A percentile compares a stretch with the other conserved stretches of the same genome.
Evolutionary conservation across 64 coral and sea anemone genomes (phyloP).

Genomic region (Acropora tenuis): DNA sequence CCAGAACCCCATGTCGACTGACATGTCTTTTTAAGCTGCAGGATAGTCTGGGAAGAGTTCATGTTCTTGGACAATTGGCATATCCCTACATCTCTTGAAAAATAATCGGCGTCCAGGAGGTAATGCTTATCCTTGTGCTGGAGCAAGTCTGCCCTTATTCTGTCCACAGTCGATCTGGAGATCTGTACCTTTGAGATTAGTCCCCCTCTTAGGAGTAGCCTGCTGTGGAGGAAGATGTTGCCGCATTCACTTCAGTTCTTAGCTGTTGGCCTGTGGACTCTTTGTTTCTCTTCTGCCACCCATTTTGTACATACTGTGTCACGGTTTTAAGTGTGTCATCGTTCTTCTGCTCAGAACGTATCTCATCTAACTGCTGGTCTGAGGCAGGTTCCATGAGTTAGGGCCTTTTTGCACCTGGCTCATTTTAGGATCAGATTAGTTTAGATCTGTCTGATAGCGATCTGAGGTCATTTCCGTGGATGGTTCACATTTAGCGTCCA

Average conservation of each 20-base stretch:
- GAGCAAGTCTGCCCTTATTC: conserved; percentile 45
- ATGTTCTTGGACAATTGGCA: conserved; percentile 9
- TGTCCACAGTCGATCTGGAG: conserved; percentile 20
- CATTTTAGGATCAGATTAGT: no score
- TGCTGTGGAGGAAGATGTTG: background rate
- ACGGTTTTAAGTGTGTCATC: conserved; percentile 13
- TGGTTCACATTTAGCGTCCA: no score
- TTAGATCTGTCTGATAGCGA: no score
- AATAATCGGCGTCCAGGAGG: conserved; percentile 33
- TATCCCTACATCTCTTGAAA: conserved; percentile 44
- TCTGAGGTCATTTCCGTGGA: no score
- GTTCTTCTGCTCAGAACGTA: no score
- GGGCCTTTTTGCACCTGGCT: no score
- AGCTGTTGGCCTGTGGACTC: background rate
- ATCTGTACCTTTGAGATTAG: background rate
- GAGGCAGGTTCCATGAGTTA: no score
- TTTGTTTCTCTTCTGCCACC: background rate
- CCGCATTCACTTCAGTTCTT: conserved; percentile 16
- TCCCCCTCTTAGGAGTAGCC: background rate
- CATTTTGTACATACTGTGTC: conserved; percentile 12
- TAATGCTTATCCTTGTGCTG: conserved; percentile 27
- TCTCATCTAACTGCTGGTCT: no score
- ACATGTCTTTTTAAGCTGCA: no score
- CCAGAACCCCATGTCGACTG: no score
- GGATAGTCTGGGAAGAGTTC: no score